Percentiles rank a stretch among this genome's conserved stretches.
These are phyloP conservation scores for Platichthys flesus DNA, from an alignment of 2,113 vertebrate species.

Conservation along the genomic window DNA sequence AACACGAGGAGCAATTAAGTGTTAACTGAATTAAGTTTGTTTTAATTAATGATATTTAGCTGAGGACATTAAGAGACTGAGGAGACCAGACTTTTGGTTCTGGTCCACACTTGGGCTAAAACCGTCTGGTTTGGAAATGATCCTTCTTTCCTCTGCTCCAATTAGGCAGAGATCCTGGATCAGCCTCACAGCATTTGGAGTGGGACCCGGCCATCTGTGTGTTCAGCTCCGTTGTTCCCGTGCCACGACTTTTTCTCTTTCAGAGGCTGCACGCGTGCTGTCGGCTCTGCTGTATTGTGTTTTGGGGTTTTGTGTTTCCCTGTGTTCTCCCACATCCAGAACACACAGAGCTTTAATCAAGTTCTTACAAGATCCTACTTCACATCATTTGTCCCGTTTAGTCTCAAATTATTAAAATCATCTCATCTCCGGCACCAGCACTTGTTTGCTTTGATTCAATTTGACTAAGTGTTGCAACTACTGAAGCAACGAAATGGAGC, in stretches of 20 bases:
- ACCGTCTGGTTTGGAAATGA: conserved; percentile 60
- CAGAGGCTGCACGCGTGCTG: conserved; percentile 24
- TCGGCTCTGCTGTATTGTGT: conserved; percentile 32
- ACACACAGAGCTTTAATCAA: not conserved
- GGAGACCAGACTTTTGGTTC: conserved; percentile 32
- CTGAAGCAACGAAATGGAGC: too few species aligned
- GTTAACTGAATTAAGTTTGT: conserved; percentile 9
- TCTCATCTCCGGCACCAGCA: not conserved
- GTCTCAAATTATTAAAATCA: not conserved
- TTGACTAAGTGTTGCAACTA: not conserved
- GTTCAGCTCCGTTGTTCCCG: conserved; percentile 45
- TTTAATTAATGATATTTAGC: conserved; percentile 22
- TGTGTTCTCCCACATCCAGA: conserved; percentile 30
- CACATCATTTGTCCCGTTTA: not conserved
- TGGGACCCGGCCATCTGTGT: conserved; percentile 68
- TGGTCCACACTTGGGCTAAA: conserved; percentile 32
- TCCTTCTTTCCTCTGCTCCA: conserved; percentile 55
- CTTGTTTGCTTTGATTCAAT: not conserved
- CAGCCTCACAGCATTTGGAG: conserved; percentile 68
- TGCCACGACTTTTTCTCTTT: conserved; percentile 46
- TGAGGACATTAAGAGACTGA: conserved; percentile 15
- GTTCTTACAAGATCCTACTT: not conserved
- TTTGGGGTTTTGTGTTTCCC: conserved; percentile 15
- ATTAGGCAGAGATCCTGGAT: conserved; percentile 57
- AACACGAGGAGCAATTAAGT: conserved; percentile 11